Evolutionary conservation across 2,113 vertebrate species (phyloP), one percentile per base, ranked within the genome.

Genomic region (Ageneiosus marmoratus): DNA sequence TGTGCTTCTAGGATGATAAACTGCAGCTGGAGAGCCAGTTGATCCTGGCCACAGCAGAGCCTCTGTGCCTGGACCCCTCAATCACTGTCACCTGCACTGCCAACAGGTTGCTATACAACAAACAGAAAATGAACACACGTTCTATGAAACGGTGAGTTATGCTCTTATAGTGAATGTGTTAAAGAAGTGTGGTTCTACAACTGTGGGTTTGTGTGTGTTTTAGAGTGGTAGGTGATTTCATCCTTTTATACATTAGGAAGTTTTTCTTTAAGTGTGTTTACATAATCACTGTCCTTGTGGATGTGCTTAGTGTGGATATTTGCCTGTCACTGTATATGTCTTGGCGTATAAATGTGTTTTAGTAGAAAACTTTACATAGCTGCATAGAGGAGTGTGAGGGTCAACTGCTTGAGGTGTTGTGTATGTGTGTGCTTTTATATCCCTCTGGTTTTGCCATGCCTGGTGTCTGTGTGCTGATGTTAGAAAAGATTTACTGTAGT

Each of bases 31-130:
- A 99, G 89, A 99, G 97, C 91, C 98, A 99, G 65, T 91, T 99
- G 89, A 96, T 99, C 88, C 91, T 99, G 88, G 97, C 98, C 80
- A 99, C 97, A 80, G 96, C 98, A 53, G 98, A 99, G 88, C 98
- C 98, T 79, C 90, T 99, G 88, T 99, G 98, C 93, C 95, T 99
- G 88, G 98, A 99, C 84, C 98, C 98, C n/a, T 99, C 98, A 62
- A 93, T 99, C 89, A 96, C 97, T 16, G 98, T 99, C 83, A 95
- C 96, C 41, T 99, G 97, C 90, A 96, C 97, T 85, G 92, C 96
- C 86, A 99, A 99, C 90, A 96, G 96, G 79, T 94, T 99, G 88
- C 95, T 99, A 9, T 98, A 97, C 92, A 99, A 99, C 91, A 97
- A 95, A 84, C 98, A 99, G 88, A 99, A 99, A 93, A 97, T 99